Evolutionary conservation across 2,888 invertebrate genomes (phyloP), one percentile per base, ranked within the genome.

Genomic region (Drosophila pseudotakahashii): DNA sequence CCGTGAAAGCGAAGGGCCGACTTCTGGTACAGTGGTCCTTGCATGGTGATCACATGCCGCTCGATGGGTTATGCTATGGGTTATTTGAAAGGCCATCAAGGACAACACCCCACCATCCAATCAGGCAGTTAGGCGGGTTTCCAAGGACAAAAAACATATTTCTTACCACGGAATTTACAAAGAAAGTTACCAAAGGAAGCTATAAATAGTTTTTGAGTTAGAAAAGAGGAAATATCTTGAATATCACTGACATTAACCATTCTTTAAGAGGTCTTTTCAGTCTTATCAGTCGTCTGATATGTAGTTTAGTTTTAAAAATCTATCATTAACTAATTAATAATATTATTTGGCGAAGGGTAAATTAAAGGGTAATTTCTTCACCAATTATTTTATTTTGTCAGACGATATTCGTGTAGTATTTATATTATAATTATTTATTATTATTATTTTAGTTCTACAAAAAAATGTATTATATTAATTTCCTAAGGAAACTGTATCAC

Each of bases 1-100:
- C 80, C 87, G 82, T 86, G 82, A 86, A 81, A 86, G 69, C 55
- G 37, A 68, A 64, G 53, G n/a, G n/a, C n/a, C n/a, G n/a, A n/a
- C n/a, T n/a, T n/a, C n/a, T n/a, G n/a, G 32, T 53, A 87, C 80
- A 73, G 77, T 83, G 84, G 84, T 47, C 19, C 7, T 14, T 44
- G 32, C 64, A 47, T 63, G 64, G 10, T 19, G 7, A 2, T 41
- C 39, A 62, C 39, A 62, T 61, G 61, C 61, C 7, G 13, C 45
- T 47, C 45, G n/a, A 32, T 10, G 61, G 23, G 61, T 23, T 32
- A 39, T 23, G 14, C 16, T 58, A 41, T 13, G 47, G 39, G 41
- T 34, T 23, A 32, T 45, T 14, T 10, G 16, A 30, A 11, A 6
- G 47, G 9, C 34, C 45, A 26, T 55, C 45, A 52, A 36, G 32